Evolutionary conservation across 2,113 vertebrate species (phyloP), one percentile per base, ranked within the genome.

Genomic region (Casuarius casuarius): DNA sequence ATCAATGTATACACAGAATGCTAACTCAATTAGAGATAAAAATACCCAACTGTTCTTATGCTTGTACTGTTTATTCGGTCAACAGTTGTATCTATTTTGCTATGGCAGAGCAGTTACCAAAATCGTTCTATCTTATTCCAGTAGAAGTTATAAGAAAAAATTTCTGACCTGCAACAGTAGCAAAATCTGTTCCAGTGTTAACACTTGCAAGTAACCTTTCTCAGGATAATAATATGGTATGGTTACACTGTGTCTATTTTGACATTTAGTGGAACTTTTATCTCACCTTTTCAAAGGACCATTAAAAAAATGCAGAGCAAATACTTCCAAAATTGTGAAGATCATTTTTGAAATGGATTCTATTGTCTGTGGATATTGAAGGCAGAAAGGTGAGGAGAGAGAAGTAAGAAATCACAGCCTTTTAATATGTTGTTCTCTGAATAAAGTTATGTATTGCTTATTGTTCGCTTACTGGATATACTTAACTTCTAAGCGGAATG

Each of bases 181-280:
- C 78, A 95, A 93, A 91, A 74, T 67, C 91, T 86, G 48, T 91
- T 94, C 40, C 54, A 67, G 33, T 67, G 20, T 52, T 70, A 95
- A 67, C 31, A 35, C 68, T 83, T 92, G 54, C 7, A 73, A 84
- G 63, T 94, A 95, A 89, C 67, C 78, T 95, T 95, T 95, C 61
- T 90, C 82, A 71, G 54, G 49, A 62, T 94, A 90, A 84, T 84
- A 59, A 79, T 71, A 78, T 89, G 14, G 33, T 83, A 8, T 73
- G 48, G 72, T 54, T 95, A 88, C 23, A 52, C 44, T 11, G 5
- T 83, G 49, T 59, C 94, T 87, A 31, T 66, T 63, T 42, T 95
- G 92, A 77, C 92, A 83, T 94, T 91, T 87, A 59, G 46, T 46
- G 31, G 31, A 83, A 83, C 67, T 85, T 94, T 31, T 48, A 38